Conservation (phyloP, 1,140 invertebrate species). For the Rhagoletis pomonella region DNA sequence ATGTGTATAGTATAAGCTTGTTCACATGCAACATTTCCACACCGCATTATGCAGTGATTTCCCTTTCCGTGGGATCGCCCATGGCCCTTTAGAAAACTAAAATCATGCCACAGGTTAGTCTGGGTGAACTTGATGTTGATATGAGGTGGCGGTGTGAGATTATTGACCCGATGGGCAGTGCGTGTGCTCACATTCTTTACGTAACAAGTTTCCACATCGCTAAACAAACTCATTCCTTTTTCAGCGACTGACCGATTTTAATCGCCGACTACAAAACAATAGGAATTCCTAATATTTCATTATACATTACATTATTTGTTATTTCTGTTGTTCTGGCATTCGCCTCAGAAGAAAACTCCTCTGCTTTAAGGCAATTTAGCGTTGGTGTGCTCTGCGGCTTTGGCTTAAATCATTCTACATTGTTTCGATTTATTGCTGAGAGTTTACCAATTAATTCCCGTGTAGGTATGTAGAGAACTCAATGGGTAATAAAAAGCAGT, state of each 20-base stretch:
- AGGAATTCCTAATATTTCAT: not conserved
- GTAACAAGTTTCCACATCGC: conserved; percentile 2
- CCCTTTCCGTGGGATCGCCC: not conserved
- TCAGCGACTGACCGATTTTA: not conserved
- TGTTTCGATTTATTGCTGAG: conserved; percentile 26
- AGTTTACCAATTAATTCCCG: conserved; percentile 15
- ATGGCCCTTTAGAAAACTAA: not conserved
- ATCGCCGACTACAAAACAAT: not conserved
- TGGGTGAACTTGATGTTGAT: not conserved
- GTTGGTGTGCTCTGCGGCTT: not conserved
- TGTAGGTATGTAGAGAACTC: not conserved
- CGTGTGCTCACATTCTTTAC: not conserved
- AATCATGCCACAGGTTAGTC: not conserved
- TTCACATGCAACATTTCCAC: too few species aligned
- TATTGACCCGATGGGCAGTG: not conserved
- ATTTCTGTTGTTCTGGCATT: not conserved
- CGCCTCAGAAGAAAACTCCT: not conserved
- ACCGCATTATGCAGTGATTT: not conserved
- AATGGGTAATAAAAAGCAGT: not conserved
- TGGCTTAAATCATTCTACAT: conserved; percentile 15
- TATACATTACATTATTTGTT: not conserved
- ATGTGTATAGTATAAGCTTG: too few species aligned
- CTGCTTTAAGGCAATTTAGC: not conserved
- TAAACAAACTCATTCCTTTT: conserved; percentile 16
- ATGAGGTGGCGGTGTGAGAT: not conserved